Conservation (phyloP, 2,888 invertebrate genomes). For the Hydriomena furcata region DNA sequence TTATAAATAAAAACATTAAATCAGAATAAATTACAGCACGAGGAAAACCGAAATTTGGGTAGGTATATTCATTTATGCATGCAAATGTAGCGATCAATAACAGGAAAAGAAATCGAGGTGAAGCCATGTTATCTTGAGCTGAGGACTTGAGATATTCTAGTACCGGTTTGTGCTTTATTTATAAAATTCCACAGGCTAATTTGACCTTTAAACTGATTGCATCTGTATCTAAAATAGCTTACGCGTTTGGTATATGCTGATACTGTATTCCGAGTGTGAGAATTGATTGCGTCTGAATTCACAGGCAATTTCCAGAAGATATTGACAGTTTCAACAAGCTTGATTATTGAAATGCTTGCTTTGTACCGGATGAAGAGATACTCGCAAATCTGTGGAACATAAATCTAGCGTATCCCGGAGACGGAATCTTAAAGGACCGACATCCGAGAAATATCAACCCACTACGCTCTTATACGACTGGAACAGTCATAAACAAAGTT, state of each 20-base stretch:
- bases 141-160: conserved; percentile 30
- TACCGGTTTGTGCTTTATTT: conserved; percentile 37
- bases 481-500: not conserved
- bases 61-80: conserved; percentile 37
- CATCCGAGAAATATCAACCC: not conserved
- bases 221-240: conserved; percentile 24
- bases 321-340: not conserved
- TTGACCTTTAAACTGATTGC: conserved; percentile 24
- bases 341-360: not conserved
- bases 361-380: not conserved
- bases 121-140: conserved; percentile 36
- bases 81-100: conserved; percentile 45
- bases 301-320: conserved; percentile 14
- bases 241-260: conserved; percentile 11
- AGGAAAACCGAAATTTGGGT: conserved; percentile 44
- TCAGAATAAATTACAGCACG: conserved; percentile 38
- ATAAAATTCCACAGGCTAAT: conserved; percentile 26
- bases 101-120: conserved; percentile 59
- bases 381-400: not conserved
- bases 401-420: not conserved
- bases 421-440: not conserved
- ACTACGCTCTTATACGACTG: not conserved
- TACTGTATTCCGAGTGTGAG: conserved; percentile 37
- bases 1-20: conserved; percentile 26
- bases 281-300: conserved; percentile 32